Evolutionary conservation across 2,888 invertebrate species (phyloP), one percentile per base, ranked within the genome.

Genomic region (Zonitis immaculata): DNA sequence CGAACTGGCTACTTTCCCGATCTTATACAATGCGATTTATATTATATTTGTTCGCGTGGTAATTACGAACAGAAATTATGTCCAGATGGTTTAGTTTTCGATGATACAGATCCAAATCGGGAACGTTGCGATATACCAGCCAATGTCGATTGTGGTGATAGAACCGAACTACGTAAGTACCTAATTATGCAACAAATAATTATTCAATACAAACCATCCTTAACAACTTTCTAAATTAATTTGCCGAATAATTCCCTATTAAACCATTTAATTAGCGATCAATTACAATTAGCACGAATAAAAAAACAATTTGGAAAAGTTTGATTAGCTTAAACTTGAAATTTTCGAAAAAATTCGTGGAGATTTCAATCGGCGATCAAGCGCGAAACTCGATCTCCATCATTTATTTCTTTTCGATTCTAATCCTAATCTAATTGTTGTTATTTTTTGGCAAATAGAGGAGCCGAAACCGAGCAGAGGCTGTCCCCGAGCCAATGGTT

Each of bases 401-500:
- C 6, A 12, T 12, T 32, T 14, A 14, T 32, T 16, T 12, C 12
- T 1, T 12, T 39, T 1, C 9, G 5, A 4, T 39, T 3, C 5
- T 2, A 5, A 20, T n/a, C 5, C 11, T 1, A 9, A 39, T 20
- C n/a, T 11, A 20, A 39, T 20, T 9, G 16, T 16, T 35, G 3
- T 9, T 6, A 16, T 35, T 35, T 7, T 35, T 18, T n/a, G n/a
- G 7, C 7, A 27, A 12, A 3, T 79, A 89, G 89, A 89, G 83
- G 85, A 87, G 58, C 82, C 89, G 0, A 82, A 87, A 63, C 82
- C 88, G 2, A 79, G 82, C 16, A 83, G 84, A 65, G 86, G 84
- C 47, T 91, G 90, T 70, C 88, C 88, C 2, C 80, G 89, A 55
- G 86, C 86, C 35, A 89, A 89, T 68, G 90, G 90, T 49, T 87